These are phyloP conservation scores for Lucinisca nassula DNA, from an alignment of 2,888 invertebrate species.

Conservation along the genomic window DNA sequence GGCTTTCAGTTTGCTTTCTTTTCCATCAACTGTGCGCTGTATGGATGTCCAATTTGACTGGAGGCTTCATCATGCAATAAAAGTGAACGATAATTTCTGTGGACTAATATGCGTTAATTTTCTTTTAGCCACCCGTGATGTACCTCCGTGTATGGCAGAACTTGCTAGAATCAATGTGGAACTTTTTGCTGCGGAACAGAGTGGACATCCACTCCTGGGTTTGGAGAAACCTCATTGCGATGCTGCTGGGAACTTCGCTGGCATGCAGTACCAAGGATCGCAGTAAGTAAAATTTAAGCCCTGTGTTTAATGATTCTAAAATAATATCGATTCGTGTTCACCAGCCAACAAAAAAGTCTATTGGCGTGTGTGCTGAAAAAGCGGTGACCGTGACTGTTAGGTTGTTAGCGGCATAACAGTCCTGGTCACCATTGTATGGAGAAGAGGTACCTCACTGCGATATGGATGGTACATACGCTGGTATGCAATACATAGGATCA, in stretches of 20 bases:
- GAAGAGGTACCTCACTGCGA: slow-evolving; percentile 29
- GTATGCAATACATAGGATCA: slow-evolving; percentile 47
- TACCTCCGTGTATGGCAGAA: slow-evolving; percentile 30
- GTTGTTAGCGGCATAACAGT: neutral
- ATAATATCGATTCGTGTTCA: too few relatives aligned
- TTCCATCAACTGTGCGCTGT: too few relatives aligned
- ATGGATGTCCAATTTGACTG: too few relatives aligned
- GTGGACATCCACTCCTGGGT: slow-evolving; percentile 3
- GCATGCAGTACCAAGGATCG: slow-evolving; percentile 41
- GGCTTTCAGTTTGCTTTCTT: too few relatives aligned
- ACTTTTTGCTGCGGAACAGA: neutral
- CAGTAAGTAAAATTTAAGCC: too few relatives aligned
- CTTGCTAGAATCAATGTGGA: neutral
- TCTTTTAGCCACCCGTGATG: slow-evolving; percentile 3
- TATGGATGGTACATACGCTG: slow-evolving; percentile 20
- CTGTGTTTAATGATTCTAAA: too few relatives aligned
- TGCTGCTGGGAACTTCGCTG: slow-evolving; percentile 29
- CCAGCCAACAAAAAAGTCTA: neutral
- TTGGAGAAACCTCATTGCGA: slow-evolving; percentile 42
- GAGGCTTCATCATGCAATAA: too few relatives aligned
- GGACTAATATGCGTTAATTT: too few relatives aligned
- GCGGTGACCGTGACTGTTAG: neutral
- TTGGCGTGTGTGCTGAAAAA: neutral
- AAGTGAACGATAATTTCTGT: too few relatives aligned
- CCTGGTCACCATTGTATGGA: slow-evolving; percentile 7